These are phyloP conservation scores for Pelodiscus sinensis DNA, from an alignment of 2,113 vertebrate genomes.

Conservation along the genomic window DNA sequence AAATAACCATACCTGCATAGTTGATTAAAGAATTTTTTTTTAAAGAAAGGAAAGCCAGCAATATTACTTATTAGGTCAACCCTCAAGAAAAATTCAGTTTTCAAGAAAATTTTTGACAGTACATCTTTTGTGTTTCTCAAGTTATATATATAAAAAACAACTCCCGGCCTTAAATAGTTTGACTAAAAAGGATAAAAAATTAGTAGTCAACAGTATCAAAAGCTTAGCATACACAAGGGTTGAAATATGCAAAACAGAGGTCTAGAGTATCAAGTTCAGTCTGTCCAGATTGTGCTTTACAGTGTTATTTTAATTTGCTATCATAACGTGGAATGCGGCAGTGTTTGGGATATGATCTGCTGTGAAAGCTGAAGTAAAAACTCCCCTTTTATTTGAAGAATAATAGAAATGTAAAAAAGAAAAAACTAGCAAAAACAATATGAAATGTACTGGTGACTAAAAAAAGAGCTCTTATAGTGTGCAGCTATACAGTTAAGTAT, in stretches of 20 bases:
- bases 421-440: background rate
- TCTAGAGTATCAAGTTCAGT: background rate
- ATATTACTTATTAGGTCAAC: background rate
- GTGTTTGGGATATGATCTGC: background rate
- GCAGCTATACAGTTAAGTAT: background rate
- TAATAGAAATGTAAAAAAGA: background rate
- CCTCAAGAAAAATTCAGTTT: background rate
- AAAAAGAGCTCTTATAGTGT: background rate
- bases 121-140: background rate
- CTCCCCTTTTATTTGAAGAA: background rate
- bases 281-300: background rate
- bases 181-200: background rate
- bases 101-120: background rate
- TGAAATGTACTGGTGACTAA: background rate
- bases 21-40: background rate
- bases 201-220: background rate
- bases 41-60: background rate
- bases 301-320: background rate
- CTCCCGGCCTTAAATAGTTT: background rate
- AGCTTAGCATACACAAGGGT: background rate
- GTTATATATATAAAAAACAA: background rate
- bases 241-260: background rate
- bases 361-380: accelerated
- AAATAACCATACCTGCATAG: background rate
- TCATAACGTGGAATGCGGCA: background rate